phyloP scores from a whole-genome alignment of 2,888 invertebrate genomes.

The Clitarchus hookeri region DNA sequence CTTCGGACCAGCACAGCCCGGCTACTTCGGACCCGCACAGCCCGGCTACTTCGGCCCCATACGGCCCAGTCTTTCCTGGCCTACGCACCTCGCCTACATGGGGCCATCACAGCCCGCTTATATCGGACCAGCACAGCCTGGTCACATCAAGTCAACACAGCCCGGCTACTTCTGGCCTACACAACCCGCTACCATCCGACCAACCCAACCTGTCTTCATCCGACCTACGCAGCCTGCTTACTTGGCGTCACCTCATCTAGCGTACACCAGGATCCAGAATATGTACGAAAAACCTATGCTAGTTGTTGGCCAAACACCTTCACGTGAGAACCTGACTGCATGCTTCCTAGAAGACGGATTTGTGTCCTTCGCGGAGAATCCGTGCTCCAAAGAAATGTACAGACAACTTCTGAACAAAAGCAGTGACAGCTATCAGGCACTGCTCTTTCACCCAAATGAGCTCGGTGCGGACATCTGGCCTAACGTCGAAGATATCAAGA shows the following conservation, averaged over 20 bases:
- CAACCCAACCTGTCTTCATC: background rate
- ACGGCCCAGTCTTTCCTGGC: no score
- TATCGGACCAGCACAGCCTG: no score
- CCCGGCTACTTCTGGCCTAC: background rate
- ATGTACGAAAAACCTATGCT: background rate
- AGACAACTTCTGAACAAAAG: background rate
- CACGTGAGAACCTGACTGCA: background rate
- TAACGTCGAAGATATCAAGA: background rate
- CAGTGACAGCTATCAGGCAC: background rate
- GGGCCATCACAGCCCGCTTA: no score
- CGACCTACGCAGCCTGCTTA: background rate
- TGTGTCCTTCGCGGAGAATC: background rate
- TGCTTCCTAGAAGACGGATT: background rate
- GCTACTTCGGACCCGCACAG: no score
- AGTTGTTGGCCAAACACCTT: background rate
- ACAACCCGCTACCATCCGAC: background rate
- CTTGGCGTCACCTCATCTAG: background rate
- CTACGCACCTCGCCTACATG: no score
- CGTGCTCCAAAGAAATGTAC: background rate
- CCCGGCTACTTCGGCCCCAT: no score
- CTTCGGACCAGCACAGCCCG: no score
- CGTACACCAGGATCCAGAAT: background rate
- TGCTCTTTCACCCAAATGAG: background rate
- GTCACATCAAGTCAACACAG: background rate
- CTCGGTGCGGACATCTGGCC: background rate